Evolutionary conservation across 2,888 invertebrate species (phyloP).

Genomic region (Glomeris marginata): DNA sequence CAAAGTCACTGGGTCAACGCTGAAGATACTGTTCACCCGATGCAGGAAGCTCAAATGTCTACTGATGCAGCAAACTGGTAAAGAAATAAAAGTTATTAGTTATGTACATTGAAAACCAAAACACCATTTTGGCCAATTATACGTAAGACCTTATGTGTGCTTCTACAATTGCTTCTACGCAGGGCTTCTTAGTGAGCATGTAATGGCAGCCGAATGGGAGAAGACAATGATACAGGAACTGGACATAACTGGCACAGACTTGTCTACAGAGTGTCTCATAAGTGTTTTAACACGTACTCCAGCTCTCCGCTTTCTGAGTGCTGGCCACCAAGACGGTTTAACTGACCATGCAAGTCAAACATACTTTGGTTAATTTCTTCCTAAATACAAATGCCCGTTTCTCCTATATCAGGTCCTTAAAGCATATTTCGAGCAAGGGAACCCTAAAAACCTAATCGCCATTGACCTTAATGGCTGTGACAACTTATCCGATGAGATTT

Average conservation of each 20-base stretch:
- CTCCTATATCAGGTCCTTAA: conserved; percentile 48
- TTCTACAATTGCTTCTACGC: too few relatives aligned
- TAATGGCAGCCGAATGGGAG: conserved; percentile 97
- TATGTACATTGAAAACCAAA: too few relatives aligned
- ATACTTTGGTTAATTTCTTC: background rate
- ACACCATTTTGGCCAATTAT: too few relatives aligned
- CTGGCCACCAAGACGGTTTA: conserved; percentile 95
- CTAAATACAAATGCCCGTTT: background rate
- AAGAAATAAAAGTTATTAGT: conserved; percentile 17
- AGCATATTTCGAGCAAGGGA: conserved; percentile 75
- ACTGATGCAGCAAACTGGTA: conserved; percentile 93
- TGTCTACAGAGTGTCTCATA: conserved; percentile 81
- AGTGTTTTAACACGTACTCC: conserved; percentile 81
- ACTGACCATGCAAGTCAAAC: conserved; percentile 58
- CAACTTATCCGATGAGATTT: conserved; percentile 79
- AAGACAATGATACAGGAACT: conserved; percentile 78
- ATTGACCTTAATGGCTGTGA: conserved; percentile 91
- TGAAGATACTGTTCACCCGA: conserved; percentile 84
- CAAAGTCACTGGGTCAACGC: conserved; percentile 89
- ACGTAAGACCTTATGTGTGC: too few relatives aligned
- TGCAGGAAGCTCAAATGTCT: conserved; percentile 83
- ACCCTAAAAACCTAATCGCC: conserved; percentile 56
- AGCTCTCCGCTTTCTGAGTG: conserved; percentile 61
- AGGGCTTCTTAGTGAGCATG: conserved; percentile 80
- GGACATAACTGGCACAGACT: conserved; percentile 92